phyloP scores from a whole-genome alignment of 2,888 invertebrate genomes.

The Harpagoxenus sublaevis region DNA sequence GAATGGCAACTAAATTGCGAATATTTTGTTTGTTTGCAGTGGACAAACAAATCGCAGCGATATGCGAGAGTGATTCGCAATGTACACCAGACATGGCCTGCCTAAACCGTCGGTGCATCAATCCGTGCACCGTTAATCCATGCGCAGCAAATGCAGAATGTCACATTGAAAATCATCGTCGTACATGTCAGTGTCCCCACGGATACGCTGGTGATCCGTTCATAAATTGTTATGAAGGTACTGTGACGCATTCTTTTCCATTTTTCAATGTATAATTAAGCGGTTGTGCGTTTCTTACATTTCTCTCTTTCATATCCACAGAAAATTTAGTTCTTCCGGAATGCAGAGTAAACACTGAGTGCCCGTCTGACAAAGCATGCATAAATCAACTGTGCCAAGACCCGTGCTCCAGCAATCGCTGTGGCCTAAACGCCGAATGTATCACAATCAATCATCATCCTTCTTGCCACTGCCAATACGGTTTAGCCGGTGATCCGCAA shows the following conservation, averaged over 20 bases:
- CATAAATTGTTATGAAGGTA: conserved; percentile 90
- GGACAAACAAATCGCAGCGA: conserved; percentile 86
- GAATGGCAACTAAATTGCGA: background rate
- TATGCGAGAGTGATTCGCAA: conserved; percentile 91
- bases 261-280: conserved; percentile 35
- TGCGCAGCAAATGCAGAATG: conserved; percentile 94
- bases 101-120: conserved; percentile 91
- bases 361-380: conserved; percentile 93
- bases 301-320: conserved; percentile 54
- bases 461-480: conserved; percentile 93
- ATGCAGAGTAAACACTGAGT: conserved; percentile 92
- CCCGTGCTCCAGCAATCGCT: conserved; percentile 93
- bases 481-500: conserved; percentile 96
- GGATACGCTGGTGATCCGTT: conserved; percentile 94
- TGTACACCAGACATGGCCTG: conserved; percentile 92
- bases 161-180: conserved; percentile 91
- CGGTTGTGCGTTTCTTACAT: background rate
- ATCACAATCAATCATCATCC: conserved; percentile 92
- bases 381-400: conserved; percentile 93
- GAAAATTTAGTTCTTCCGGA: conserved; percentile 88
- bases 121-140: conserved; percentile 91
- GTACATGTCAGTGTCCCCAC: conserved; percentile 92
- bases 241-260: background rate
- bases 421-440: conserved; percentile 94
- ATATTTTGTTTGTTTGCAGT: conserved; percentile 67